phyloP scores from a whole-genome alignment of 35 echinoderm and acorn worm genomes.

The Ophiothrix spiculata region DNA sequence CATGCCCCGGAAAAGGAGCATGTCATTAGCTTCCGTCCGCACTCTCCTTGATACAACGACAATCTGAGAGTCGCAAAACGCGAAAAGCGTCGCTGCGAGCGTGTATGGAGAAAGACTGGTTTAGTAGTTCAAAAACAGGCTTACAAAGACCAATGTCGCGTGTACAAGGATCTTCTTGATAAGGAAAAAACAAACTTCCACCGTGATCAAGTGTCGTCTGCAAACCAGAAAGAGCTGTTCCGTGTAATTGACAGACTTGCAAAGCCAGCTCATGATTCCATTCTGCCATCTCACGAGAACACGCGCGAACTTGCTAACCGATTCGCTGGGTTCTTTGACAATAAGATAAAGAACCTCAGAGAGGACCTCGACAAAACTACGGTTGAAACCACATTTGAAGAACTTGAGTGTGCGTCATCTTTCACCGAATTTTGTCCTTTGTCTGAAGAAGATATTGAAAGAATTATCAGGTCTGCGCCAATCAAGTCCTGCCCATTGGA shows the following conservation, averaged over 20 bases:
- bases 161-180: conserved; percentile 9
- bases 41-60: conserved; percentile 39
- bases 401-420: not conserved
- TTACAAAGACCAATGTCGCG: conserved; percentile 9
- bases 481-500: conserved; percentile 40
- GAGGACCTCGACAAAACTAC: not conserved
- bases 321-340: not conserved
- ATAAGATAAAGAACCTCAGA: not conserved
- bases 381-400: not conserved
- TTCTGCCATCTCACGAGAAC: no score
- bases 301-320: not conserved
- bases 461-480: conserved; percentile 13
- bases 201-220: not conserved
- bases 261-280: conserved; percentile 5
- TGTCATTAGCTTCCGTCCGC: conserved; percentile 17
- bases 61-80: not conserved
- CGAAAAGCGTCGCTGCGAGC: conserved; percentile 4
- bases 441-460: conserved; percentile 32
- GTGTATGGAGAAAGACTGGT: conserved; percentile 15
- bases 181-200: conserved; percentile 16
- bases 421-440: conserved; percentile 23
- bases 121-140: conserved; percentile 34
- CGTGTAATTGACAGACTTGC: conserved; percentile 11
- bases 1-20: conserved; percentile 4
- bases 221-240: conserved; percentile 3